Evolutionary conservation across 2,113 vertebrate genomes (phyloP).

Genomic region (Empidonax traillii): DNA sequence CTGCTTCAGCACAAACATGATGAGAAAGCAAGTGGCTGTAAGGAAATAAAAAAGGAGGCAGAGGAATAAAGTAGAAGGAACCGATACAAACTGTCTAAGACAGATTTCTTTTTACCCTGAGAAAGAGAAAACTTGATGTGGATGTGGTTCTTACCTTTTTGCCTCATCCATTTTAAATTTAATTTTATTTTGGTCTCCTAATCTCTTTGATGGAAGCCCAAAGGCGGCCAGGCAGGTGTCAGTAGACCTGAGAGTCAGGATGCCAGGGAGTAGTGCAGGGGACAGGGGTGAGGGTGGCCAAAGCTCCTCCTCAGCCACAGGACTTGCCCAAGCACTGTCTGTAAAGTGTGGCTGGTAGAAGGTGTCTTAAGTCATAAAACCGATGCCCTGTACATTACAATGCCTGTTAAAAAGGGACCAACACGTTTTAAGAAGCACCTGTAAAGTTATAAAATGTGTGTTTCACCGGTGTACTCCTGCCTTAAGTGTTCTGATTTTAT

Average conservation of each 20-base stretch:
- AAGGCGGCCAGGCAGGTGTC: background rate
- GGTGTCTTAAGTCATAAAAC: background rate
- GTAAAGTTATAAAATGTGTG: background rate
- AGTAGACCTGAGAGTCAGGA: background rate
- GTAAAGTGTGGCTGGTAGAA: background rate
- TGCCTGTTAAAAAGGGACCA: fast-evolving
- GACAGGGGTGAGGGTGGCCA: background rate
- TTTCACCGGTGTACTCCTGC: background rate
- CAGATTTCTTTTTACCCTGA: background rate
- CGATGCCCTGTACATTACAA: background rate
- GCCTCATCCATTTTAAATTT: background rate
- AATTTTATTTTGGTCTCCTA: background rate
- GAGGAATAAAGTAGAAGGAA: background rate
- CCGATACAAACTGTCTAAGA: background rate
- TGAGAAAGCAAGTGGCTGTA: background rate
- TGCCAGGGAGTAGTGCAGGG: background rate
- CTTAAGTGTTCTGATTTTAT: background rate
- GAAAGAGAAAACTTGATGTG: background rate
- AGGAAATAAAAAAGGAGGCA: background rate
- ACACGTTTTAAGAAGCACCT: background rate
- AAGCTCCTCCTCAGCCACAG: background rate
- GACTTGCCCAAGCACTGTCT: background rate
- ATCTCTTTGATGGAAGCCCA: background rate
- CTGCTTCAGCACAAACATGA: background rate
- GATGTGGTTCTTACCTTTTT: background rate